Conservation (phyloP, 2,113 vertebrate genomes). For the Oenanthe melanoleuca region DNA sequence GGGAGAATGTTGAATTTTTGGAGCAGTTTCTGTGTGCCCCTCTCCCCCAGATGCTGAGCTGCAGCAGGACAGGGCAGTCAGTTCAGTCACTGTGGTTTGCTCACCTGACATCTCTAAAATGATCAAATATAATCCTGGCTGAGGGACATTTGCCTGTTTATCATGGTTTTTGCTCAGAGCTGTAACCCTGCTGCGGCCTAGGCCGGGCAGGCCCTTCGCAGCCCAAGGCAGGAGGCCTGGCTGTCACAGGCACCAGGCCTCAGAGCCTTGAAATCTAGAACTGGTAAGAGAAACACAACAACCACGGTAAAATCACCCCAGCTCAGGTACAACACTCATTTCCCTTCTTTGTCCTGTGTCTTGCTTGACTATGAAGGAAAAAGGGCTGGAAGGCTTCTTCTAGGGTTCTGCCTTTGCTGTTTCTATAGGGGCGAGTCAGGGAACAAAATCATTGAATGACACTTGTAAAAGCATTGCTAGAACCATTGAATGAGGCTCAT, state of each 20-base stretch:
- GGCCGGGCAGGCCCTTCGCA: background rate
- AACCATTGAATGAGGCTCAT: background rate
- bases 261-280: background rate
- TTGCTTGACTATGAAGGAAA: background rate
- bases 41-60: background rate
- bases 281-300: background rate
- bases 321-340: background rate
- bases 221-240: background rate
- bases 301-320: background rate
- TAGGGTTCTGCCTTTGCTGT: background rate
- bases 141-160: background rate
- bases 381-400: background rate
- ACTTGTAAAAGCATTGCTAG: background rate
- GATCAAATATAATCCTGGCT: background rate
- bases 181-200: background rate
- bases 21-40: fast-evolving
- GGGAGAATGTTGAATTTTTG: background rate
- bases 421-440: background rate
- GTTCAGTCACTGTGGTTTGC: background rate
- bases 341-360: background rate
- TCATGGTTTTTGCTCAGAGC: background rate
- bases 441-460: background rate
- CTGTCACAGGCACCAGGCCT: background rate
- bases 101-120: background rate
- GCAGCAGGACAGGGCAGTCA: background rate